A percentile compares a stretch with the other conserved stretches of the same genome.
Evolutionary conservation across 2,888 invertebrate genomes (phyloP).

Genomic region (Dicyrtoma fusca): DNA sequence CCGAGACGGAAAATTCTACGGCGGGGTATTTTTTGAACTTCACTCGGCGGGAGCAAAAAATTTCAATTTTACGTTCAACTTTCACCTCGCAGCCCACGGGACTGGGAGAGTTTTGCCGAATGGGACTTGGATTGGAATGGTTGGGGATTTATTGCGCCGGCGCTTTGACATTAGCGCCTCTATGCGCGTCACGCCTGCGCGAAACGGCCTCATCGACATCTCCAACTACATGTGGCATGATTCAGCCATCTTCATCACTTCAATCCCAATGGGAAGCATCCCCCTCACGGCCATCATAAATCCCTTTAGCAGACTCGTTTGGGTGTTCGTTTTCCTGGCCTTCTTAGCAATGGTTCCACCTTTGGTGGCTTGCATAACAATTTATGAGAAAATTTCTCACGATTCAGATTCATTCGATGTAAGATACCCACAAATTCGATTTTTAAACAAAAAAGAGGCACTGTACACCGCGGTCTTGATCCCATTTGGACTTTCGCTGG

Average conservation of each 20-base stretch:
- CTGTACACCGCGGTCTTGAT: constrained; percentile 18
- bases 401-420: too few species aligned
- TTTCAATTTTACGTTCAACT: constrained; percentile 13
- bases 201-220: constrained; percentile 22
- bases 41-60: background rate
- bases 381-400: too few species aligned
- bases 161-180: constrained; percentile 28
- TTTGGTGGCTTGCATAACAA: background rate
- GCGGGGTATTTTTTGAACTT: constrained; percentile 7
- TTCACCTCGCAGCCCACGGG: background rate
- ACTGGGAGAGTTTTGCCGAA: constrained; percentile 20
- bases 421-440: background rate
- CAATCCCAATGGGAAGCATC: constrained; percentile 24
- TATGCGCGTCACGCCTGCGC: constrained; percentile 21
- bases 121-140: constrained; percentile 40
- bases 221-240: constrained; percentile 22
- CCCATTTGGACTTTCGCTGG: constrained; percentile 33
- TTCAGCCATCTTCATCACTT: constrained; percentile 22
- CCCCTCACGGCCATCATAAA: constrained; percentile 22
- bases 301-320: constrained; percentile 29
- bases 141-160: constrained; percentile 24
- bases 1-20: background rate
- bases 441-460: background rate
- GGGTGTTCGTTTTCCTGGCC: constrained; percentile 14
- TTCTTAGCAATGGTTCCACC: constrained; percentile 11